Conservation (phyloP, 2,888 invertebrate genomes). For the Blomia tropicalis region DNA sequence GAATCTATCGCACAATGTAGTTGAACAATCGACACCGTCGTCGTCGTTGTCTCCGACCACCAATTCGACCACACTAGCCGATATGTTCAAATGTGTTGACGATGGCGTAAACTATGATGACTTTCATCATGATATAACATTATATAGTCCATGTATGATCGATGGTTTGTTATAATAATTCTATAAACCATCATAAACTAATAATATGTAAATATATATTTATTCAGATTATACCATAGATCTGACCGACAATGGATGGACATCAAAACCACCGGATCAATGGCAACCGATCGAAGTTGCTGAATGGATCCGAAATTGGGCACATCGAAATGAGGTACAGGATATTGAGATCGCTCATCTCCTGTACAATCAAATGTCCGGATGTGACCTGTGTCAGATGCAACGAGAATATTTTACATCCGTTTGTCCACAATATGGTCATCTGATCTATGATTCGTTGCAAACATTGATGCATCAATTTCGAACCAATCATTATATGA, state of each 20-base stretch:
- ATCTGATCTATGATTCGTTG: constrained; percentile 26
- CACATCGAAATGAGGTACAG: constrained; percentile 27
- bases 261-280: constrained; percentile 28
- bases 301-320: constrained; percentile 30
- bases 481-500: constrained; percentile 13
- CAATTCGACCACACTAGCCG: background rate
- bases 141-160: constrained; percentile 6
- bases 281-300: constrained; percentile 29
- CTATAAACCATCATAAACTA: background rate
- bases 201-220: background rate
- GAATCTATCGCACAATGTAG: background rate
- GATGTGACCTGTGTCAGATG: constrained; percentile 28
- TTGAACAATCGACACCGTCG: background rate
- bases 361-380: constrained; percentile 28
- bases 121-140: constrained; percentile 7
- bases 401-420: constrained; percentile 27
- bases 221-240: background rate
- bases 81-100: background rate
- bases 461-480: constrained; percentile 27
- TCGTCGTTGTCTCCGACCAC: background rate
- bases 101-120: background rate
- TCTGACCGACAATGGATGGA: constrained; percentile 23
- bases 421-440: constrained; percentile 28
- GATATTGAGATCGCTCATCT: constrained; percentile 29
- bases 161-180: background rate